Evolutionary conservation across 2,888 invertebrate species (phyloP), one percentile per base, ranked within the genome.

Genomic region (Synergus gifuensis): DNA sequence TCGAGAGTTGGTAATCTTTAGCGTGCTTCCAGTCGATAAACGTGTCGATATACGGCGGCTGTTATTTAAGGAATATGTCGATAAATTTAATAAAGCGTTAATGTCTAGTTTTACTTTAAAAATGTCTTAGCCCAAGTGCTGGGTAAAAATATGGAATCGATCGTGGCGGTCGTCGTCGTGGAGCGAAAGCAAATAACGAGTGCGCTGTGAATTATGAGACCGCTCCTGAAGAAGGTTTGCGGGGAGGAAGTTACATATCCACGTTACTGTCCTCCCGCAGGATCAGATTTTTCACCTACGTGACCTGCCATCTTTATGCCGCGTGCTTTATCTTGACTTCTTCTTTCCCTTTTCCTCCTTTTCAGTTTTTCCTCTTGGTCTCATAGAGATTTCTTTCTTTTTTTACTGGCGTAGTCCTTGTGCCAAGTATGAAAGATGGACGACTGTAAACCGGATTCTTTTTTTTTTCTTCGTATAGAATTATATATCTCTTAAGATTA

Each of bases 271-370:
- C 82, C 82, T 82, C 81, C 81, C 82, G 77, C 82, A 82, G 81
- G 80, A 84, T 84, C 82, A 80, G 83, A 84, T 84, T 82, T 84
- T 84, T 82, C 82, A 82, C 82, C 80, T 82, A 83, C 83, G 83
- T 83, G 83, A 83, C 83, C 82, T 78, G 83, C 79, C 81, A 80
- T 83, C 79, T 83, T 83, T 82, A 83, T 83, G 82, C 82, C 77
- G 64, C 78, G 81, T 81, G 81, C 83, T 83, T 83, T 82, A 83
- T 83, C 83, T 83, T 82, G 81, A 82, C 81, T 83, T 82, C 79
- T 83, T 80, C 81, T 79, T 78, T 78, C 76, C 79, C 78, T 79
- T 79, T 80, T 79, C 78, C 80, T 81, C 78, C 82, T 78, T 76
- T 76, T 58, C 79, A 73, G 60, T 76, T 28, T 82, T 82, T 78